Evolutionary conservation across 1,140 invertebrate genomes (phyloP), one percentile per base, ranked within the genome.

Genomic region (Zophobas atratus): DNA sequence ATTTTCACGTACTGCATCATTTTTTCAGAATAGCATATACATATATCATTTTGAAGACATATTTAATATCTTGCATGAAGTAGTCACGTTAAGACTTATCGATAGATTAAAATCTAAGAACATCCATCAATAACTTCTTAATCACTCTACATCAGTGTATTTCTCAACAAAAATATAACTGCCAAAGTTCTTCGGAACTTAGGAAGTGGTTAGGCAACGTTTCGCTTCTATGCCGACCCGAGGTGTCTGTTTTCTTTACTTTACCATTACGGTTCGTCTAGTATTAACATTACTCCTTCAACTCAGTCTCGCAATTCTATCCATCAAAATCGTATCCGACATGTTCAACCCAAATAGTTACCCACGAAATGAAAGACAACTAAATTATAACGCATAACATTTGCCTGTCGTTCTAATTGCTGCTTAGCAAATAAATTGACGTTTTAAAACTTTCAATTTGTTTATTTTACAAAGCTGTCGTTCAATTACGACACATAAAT

Each of bases 221-320:
- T 67, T 67, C 39, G 39, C 60, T 43, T 67, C 35, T 39, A 67
- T 43, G 60, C 20, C 39, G 38, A 43, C 6, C 20, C 3, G 20
- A 36, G 60, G 39, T 67, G 39, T 67, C 38, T 20, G 60, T 67
- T 67, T 67, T 67, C 60, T 67, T 67, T 41, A n/a, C 36, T 63
- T 41, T 63, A 41, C 1, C 57, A 63, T 43, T 41, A 67, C 60
- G 39, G 39, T 36, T 8, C 56, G 33, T 33, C 3, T 67, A 39
- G 20, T 43, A 20, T 67, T 67, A 67, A 41, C 60, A 43, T 67
- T 36, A 67, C 60, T 39, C 6, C 43, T 67, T 67, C 60, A 41
- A 67, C 20, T 41, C 39, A 41, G 38, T 43, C 60, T 20, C 20
- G 39, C 60, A 67, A 43, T 33, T 67, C 60, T 41, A 67, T 67